Conservation (phyloP, 2,888 invertebrate species). For the Dendrolimus pini region DNA sequence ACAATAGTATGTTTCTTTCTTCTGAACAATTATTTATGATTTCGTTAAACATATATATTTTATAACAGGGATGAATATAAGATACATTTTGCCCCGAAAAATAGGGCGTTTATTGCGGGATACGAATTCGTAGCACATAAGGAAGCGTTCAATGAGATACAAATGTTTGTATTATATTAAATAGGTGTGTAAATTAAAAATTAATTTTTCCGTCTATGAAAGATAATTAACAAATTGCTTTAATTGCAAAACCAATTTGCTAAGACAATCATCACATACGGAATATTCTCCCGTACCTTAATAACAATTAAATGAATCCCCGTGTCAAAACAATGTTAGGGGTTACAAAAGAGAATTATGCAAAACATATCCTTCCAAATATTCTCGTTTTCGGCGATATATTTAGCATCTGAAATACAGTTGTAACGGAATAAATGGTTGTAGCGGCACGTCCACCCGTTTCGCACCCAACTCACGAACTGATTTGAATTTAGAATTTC, state of each 20-base stretch:
- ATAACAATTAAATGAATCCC: conserved; percentile 31
- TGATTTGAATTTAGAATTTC: conserved; percentile 71
- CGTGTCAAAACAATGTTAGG: conserved; percentile 30
- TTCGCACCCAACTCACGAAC: conserved; percentile 67
- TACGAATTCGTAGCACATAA: no score
- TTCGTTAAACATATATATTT: no score
- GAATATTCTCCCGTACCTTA: not conserved
- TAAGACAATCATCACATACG: conserved; percentile 3
- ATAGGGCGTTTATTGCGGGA: no score
- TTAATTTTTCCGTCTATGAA: no score
- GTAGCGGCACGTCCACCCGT: conserved; percentile 55
- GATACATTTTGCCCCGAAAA: no score
- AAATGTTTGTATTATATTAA: no score
- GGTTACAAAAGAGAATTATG: conserved; percentile 51
- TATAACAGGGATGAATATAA: no score
- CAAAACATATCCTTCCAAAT: conserved; percentile 43
- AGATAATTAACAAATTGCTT: no score
- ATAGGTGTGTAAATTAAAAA: no score
- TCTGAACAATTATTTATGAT: no score
- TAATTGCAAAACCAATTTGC: not conserved
- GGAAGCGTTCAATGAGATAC: no score
- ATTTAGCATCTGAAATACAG: conserved; percentile 63
- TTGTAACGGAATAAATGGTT: conserved; percentile 64
- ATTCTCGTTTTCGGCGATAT: conserved; percentile 62
- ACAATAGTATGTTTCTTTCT: no score